A percentile compares a stretch with the other conserved stretches of the same genome.
phyloP scores from a whole-genome alignment of 2,888 invertebrate genomes.

The Spisula solida region DNA sequence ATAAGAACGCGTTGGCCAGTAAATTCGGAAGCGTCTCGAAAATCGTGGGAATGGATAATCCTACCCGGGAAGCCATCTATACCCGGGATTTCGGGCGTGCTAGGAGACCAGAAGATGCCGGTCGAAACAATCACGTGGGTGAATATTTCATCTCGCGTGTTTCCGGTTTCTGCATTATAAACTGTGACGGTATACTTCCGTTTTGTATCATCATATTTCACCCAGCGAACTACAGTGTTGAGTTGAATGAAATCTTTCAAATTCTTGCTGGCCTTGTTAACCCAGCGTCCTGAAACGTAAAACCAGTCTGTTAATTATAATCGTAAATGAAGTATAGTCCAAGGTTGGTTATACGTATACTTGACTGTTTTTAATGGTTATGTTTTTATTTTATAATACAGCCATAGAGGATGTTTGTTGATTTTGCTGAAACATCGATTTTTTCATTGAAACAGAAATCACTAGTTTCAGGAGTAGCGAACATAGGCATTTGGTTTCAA shows the following conservation, averaged over 20 bases:
- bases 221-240: conserved; percentile 19
- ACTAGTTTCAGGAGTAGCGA: no score
- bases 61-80: conserved; percentile 47
- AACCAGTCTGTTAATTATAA: background rate
- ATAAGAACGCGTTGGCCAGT: conserved; percentile 38
- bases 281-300: conserved; percentile 10
- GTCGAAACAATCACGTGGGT: conserved; percentile 49
- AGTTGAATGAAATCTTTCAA: conserved; percentile 2
- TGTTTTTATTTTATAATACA: no score
- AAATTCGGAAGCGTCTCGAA: conserved; percentile 46
- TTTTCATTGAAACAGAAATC: no score
- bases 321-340: no score
- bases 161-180: background rate
- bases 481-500: no score
- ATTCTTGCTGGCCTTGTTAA: background rate
- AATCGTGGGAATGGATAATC: conserved; percentile 60
- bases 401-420: no score
- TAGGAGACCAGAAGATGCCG: conserved; percentile 43
- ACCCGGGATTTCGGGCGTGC: conserved; percentile 39
- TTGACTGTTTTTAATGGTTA: no score
- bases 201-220: conserved; percentile 8
- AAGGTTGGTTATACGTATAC: no score
- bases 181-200: conserved; percentile 3
- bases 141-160: conserved; percentile 36
- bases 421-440: no score